Conservation (phyloP, 2,888 invertebrate species). For the Drosophila yooni region DNA sequence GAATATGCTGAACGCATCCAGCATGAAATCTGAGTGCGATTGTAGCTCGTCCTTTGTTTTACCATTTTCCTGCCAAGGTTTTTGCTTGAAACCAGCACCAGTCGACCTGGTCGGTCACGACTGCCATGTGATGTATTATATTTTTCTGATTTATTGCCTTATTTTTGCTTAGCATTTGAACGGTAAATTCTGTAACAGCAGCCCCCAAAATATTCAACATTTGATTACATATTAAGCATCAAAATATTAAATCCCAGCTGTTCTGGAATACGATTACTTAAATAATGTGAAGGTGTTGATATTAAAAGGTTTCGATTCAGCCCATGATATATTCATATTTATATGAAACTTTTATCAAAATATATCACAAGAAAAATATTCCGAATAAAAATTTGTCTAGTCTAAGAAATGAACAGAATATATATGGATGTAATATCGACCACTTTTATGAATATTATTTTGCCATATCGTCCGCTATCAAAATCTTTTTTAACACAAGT, state of each 20-base stretch:
- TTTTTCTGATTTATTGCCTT: slow-evolving; percentile 76
- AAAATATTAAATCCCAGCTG: background rate
- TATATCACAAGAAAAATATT: background rate
- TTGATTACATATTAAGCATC: slow-evolving; percentile 57
- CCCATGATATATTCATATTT: background rate
- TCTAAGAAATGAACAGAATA: background rate
- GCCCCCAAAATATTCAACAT: slow-evolving; percentile 35
- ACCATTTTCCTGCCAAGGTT: slow-evolving; percentile 6
- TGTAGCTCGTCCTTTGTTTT: slow-evolving; percentile 4
- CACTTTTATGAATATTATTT: background rate
- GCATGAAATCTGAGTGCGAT: slow-evolving; percentile 54
- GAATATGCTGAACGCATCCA: slow-evolving; percentile 48
- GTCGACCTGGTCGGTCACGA: slow-evolving; percentile 18
- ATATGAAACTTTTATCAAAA: background rate
- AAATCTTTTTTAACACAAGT: background rate
- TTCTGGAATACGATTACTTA: background rate
- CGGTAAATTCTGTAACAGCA: slow-evolving; percentile 44
- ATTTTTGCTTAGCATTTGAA: slow-evolving; percentile 64
- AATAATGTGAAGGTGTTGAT: background rate
- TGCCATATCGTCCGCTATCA: background rate
- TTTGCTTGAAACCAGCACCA: slow-evolving; percentile 8
- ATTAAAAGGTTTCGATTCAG: background rate
- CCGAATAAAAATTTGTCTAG: background rate
- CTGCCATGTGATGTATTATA: slow-evolving; percentile 73
- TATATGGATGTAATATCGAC: background rate